Evolutionary conservation across 2,113 vertebrate species (phyloP).

Genomic region (Thunnus maccoyii): DNA sequence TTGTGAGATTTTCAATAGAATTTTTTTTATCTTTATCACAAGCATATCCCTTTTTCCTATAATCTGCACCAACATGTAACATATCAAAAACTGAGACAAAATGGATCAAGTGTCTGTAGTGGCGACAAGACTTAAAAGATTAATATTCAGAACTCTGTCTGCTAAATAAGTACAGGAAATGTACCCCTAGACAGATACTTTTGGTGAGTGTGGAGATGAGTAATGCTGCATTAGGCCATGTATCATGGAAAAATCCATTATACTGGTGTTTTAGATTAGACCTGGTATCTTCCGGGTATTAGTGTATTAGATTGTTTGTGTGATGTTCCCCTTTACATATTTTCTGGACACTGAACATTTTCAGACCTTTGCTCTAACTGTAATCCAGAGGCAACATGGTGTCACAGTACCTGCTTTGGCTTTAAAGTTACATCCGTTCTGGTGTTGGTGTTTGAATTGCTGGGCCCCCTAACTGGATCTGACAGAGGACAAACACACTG

Average conservation of each 20-base stretch:
- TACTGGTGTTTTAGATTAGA: slow-evolving; percentile 9
- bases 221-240: slow-evolving; percentile 36
- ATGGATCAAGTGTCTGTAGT: not conserved
- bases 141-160: not conserved
- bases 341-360: not conserved
- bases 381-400: slow-evolving; percentile 1
- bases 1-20: too few relatives aligned
- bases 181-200: not conserved
- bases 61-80: not conserved
- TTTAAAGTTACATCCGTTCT: slow-evolving; percentile 9
- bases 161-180: not conserved
- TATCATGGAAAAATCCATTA: slow-evolving; percentile 41
- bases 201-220: slow-evolving; percentile 9
- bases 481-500: slow-evolving; percentile 61
- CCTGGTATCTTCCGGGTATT: too few relatives aligned
- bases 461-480: slow-evolving; percentile 55
- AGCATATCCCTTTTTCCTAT: too few relatives aligned
- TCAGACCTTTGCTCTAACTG: not conserved
- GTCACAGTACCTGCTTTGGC: slow-evolving; percentile 1
- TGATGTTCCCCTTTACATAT: not conserved
- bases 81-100: not conserved
- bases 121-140: not conserved
- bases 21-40: too few relatives aligned
- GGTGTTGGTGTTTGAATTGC: slow-evolving; percentile 37
- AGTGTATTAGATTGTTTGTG: not conserved